Base-by-base conservation (phyloP, 37 sponge, comb jelly and placozoan species). In the Ianthella basta region DNA sequence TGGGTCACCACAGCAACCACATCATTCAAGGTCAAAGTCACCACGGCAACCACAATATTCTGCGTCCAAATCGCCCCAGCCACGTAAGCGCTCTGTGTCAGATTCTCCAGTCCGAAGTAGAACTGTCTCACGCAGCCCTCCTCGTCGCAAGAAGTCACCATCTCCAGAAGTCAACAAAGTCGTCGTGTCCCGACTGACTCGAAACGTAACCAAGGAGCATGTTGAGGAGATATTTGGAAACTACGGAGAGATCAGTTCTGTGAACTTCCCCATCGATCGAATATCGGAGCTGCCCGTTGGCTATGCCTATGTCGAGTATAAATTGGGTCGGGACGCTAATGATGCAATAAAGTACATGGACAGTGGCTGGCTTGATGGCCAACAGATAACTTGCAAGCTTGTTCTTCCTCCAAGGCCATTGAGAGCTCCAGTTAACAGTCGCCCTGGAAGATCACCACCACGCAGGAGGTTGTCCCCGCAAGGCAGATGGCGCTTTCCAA, bases 291-390 rank as follows among this genome's bases (percentile, higher is more conserved):
- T 96, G 19, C 79, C 92, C 14, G 55, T 91, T 63, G 94, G 94
- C 33, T 85, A 86, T 82, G 96, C 89, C 57, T 96, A 93, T 82
- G 83, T 96, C 12, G 94, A 96, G 13, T 96, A 65, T 80, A 89
- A 93, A 20, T 55, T 32, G 23, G 66, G 85, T 8, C 87, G 83
- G 20, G 61, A 88, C 41, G 96, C 94, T 4, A 54, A 81, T 21
- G 75, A 78, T 33, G 91, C 92, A 20, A 37, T 93, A 54, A 90
- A 91, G 36, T 88, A 86, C 86, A 91, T 96, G 92, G 85, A 96
- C 74, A 91, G 89, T 29, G 96, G 89, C 0, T 90, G 90, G 88
- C 34, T 96, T 15, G 96, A 96, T 81, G 96, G 96, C 0, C 89
- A 91, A 33, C 65, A 84, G 29, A 89, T 96, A 0, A 41, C 59